Conservation (phyloP, 2,797 vertebrate species). For the Cynodonichthys magdalenae region DNA sequence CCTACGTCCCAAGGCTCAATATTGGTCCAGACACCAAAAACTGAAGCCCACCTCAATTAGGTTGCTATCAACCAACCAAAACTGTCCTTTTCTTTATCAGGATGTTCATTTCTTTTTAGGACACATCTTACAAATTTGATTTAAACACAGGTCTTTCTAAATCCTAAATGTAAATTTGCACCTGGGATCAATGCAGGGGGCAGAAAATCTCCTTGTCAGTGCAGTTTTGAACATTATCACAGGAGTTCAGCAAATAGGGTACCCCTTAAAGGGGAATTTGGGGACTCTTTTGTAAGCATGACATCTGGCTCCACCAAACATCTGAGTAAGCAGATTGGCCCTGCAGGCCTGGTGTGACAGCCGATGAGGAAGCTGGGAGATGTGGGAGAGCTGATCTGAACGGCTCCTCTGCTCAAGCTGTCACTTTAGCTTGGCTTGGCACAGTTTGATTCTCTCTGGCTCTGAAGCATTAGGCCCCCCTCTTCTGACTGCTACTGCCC, state of each 20-base stretch:
- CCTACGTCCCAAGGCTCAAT: slow-evolving; percentile 41
- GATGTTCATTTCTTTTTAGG: slow-evolving; percentile 42
- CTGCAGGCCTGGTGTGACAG: slow-evolving; percentile 69
- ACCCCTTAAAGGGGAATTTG: slow-evolving; percentile 60
- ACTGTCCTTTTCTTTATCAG: slow-evolving; percentile 36
- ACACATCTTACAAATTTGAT: slow-evolving; percentile 20
- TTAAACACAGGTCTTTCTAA: slow-evolving; percentile 4
- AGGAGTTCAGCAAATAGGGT: slow-evolving; percentile 54
- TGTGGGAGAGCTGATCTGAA: slow-evolving; percentile 65
- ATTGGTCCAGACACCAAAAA: slow-evolving; percentile 43
- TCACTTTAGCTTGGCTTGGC: slow-evolving; percentile 75
- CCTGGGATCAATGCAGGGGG: slow-evolving; percentile 33
- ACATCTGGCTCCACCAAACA: slow-evolving; percentile 77
- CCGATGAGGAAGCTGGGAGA: slow-evolving; percentile 70
- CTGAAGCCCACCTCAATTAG: slow-evolving; percentile 56
- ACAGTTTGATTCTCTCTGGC: slow-evolving; percentile 61
- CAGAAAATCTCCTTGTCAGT: slow-evolving; percentile 42
- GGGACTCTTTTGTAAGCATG: slow-evolving; percentile 63
- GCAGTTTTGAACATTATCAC: slow-evolving; percentile 57
- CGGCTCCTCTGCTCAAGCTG: slow-evolving; percentile 71
- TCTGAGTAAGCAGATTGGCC: slow-evolving; percentile 80
- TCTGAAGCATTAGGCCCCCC: slow-evolving; percentile 65
- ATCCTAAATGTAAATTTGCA: slow-evolving; percentile 31
- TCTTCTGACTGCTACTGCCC: slow-evolving; percentile 67
- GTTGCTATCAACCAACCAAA: slow-evolving; percentile 51